phyloP scores from a whole-genome alignment of 2,113 vertebrate species.

The Neolamprologus brichardi region DNA sequence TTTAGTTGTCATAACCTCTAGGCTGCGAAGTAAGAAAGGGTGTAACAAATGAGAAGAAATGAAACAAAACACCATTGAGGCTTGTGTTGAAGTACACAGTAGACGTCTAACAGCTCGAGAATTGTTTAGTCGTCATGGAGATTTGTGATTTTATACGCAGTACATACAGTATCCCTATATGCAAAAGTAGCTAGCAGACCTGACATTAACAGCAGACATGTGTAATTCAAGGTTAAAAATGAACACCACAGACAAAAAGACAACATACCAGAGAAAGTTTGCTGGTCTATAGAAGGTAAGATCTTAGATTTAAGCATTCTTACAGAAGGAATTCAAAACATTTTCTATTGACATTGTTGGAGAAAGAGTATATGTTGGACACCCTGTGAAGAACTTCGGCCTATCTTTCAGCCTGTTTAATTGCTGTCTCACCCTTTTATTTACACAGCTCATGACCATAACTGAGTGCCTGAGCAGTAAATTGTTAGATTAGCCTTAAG shows the following conservation, averaged over 20 bases:
- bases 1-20: neutral
- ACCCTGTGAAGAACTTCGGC: neutral
- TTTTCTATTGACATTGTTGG: neutral
- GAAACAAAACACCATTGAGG: neutral
- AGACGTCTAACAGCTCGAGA: neutral
- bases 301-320: neutral
- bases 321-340: neutral
- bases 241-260: neutral
- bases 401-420: neutral
- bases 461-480: neutral
- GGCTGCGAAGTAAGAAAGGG: neutral
- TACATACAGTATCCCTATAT: neutral
- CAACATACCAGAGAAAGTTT: fast-evolving
- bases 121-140: neutral
- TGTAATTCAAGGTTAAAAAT: neutral
- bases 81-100: neutral
- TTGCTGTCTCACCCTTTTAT: neutral
- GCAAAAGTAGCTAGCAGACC: neutral
- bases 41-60: neutral
- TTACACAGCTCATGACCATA: neutral
- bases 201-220: neutral
- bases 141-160: neutral
- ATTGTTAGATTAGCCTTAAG: neutral
- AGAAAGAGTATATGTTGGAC: neutral
- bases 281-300: neutral